These are phyloP conservation scores for Orthochromis indermauri DNA, from an alignment of 2,113 vertebrate species.

Conservation along the genomic window DNA sequence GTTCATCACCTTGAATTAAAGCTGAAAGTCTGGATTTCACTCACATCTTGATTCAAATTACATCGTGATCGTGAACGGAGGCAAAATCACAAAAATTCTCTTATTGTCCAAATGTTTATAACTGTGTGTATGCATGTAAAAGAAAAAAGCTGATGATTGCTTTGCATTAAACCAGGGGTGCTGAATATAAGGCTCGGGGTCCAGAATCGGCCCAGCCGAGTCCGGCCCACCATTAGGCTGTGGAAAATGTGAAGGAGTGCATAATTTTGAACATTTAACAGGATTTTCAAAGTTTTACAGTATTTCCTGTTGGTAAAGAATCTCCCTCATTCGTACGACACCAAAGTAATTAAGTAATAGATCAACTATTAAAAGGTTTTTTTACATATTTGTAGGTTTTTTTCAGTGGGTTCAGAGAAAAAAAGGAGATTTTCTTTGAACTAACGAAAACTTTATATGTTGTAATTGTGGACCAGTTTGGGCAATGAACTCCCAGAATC, in stretches of 20 bases:
- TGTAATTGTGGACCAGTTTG: background rate
- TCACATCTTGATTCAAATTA: background rate
- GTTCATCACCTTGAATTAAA: background rate
- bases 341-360: background rate
- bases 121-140: background rate
- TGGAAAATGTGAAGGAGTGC: fast-evolving
- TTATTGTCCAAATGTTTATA: background rate
- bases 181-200: background rate
- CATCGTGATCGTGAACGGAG: background rate
- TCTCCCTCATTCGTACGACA: background rate
- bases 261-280: background rate
- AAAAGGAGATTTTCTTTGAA: background rate
- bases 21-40: background rate
- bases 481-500: background rate
- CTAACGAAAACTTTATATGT: fast-evolving
- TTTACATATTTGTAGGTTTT: background rate
- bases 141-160: background rate
- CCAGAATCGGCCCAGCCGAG: background rate
- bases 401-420: background rate
- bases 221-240: background rate
- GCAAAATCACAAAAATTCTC: background rate
- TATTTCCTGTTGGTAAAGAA: background rate
- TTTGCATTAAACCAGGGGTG: background rate
- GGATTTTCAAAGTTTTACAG: background rate
- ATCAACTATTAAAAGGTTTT: fast-evolving